A percentile compares a stretch with the other conserved stretches of the same genome.
phyloP scores from a whole-genome alignment of 2,113 vertebrate genomes.

The Amphiprion ocellaris region DNA sequence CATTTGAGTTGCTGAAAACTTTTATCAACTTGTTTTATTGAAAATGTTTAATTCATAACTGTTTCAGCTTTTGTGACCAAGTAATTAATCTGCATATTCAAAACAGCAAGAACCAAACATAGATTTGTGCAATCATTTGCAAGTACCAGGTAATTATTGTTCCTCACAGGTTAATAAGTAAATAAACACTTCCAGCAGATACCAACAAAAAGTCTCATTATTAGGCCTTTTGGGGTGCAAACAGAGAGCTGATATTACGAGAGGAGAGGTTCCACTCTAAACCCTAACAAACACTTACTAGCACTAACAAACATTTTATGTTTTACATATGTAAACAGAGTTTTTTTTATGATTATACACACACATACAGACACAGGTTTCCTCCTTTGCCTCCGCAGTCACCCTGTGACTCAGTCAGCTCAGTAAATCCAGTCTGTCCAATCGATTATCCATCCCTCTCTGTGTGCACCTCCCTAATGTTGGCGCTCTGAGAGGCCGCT shows the following conservation, averaged over 20 bases:
- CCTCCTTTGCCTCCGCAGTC: slow-evolving; percentile 15
- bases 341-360: too few species aligned
- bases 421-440: slow-evolving; percentile 71
- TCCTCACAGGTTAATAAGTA: not conserved
- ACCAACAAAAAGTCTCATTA: slow-evolving; percentile 22
- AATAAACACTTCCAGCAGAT: slow-evolving; percentile 14
- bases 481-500: slow-evolving; percentile 49
- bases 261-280: slow-evolving; percentile 27
- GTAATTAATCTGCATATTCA: too few species aligned
- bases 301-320: too few species aligned
- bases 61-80: too few species aligned
- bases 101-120: too few species aligned
- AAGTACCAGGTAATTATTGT: not conserved
- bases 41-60: not conserved
- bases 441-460: slow-evolving; percentile 72
- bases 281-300: too few species aligned
- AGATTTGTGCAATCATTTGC: not conserved
- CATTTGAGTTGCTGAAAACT: not conserved
- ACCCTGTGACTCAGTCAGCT: slow-evolving; percentile 55
- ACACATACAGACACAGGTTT: too few species aligned
- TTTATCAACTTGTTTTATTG: not conserved
- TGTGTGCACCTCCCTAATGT: slow-evolving; percentile 40
- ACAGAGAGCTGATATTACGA: slow-evolving; percentile 5
- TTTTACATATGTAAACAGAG: too few species aligned
- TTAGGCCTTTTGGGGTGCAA: slow-evolving; percentile 4